Conservation (phyloP, 1,140 invertebrate genomes). For the Sinella curviseta region DNA sequence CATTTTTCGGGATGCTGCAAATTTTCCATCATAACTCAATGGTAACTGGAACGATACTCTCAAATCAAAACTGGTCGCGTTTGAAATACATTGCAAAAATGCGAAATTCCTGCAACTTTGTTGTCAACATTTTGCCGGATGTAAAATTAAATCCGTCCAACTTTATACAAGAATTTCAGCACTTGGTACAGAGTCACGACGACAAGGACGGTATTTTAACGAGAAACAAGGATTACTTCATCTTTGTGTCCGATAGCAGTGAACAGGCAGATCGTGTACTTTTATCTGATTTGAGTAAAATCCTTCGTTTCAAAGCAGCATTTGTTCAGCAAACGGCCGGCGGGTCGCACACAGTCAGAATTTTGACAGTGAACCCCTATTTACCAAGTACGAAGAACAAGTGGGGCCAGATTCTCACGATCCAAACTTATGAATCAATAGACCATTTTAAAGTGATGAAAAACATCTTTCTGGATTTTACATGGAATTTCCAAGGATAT, state of each 20-base stretch:
- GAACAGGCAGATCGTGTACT: background rate
- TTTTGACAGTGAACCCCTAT: background rate
- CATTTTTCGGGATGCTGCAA: background rate
- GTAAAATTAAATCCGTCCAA: background rate
- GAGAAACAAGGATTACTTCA: background rate
- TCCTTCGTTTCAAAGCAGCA: background rate
- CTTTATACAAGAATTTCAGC: background rate
- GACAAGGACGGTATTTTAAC: background rate
- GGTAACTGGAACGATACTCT: background rate
- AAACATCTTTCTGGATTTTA: conserved; percentile 1
- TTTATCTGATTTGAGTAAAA: background rate
- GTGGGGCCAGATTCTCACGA: background rate
- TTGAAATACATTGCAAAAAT: background rate
- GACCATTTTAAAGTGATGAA: background rate
- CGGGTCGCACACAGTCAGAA: too few species aligned
- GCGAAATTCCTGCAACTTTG: background rate
- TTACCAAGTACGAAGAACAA: background rate
- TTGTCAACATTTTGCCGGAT: background rate
- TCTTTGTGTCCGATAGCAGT: background rate
- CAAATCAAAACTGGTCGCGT: background rate
- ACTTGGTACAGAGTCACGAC: background rate
- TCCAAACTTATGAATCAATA: background rate
- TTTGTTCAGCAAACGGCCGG: background rate
- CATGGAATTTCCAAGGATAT: background rate
- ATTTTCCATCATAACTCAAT: background rate